These are phyloP conservation scores for Amphipoea lucens DNA, from an alignment of 2,888 invertebrate genomes.

Conservation along the genomic window DNA sequence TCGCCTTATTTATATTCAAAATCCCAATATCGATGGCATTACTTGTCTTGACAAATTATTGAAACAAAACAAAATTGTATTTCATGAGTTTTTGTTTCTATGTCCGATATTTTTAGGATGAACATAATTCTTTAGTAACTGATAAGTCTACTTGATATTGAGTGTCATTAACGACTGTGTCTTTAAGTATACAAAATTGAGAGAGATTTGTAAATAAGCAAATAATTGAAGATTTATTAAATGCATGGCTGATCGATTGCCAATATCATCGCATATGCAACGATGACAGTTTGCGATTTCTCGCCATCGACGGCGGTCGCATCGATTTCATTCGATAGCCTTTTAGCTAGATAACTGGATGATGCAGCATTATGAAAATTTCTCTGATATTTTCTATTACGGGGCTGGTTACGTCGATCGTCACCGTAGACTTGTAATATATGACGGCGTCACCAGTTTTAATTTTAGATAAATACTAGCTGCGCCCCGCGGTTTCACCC, in stretches of 20 bases:
- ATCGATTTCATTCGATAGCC: conserved; percentile 32
- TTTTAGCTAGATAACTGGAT: conserved; percentile 45
- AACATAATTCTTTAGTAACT: conserved; percentile 23
- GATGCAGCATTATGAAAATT: conserved; percentile 60
- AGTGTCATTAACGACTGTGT: conserved; percentile 15
- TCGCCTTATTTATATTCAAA: conserved; percentile 72
- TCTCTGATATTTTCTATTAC: conserved; percentile 37
- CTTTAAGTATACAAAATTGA: conserved; percentile 19
- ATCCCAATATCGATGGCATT: conserved; percentile 69
- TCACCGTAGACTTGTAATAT: conserved; percentile 19
- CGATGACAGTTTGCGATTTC: conserved; percentile 46
- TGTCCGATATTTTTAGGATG: conserved; percentile 31
- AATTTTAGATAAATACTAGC: conserved; percentile 24
- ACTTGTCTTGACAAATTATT: conserved; percentile 66
- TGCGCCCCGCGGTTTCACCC: no score
- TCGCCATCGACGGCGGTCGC: conserved; percentile 13
- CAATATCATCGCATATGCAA: conserved; percentile 56
- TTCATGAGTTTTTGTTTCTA: conserved; percentile 45
- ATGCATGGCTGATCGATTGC: conserved; percentile 28
- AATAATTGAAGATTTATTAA: conserved; percentile 26
- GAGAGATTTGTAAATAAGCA: conserved; percentile 15
- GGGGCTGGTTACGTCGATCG: conserved; percentile 16
- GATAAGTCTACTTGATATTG: conserved; percentile 28
- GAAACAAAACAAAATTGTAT: conserved; percentile 64
- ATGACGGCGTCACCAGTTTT: conserved; percentile 10